Base-by-base conservation (phyloP, 2,797 vertebrate genomes). In the Coranthus polyacanthus region DNA sequence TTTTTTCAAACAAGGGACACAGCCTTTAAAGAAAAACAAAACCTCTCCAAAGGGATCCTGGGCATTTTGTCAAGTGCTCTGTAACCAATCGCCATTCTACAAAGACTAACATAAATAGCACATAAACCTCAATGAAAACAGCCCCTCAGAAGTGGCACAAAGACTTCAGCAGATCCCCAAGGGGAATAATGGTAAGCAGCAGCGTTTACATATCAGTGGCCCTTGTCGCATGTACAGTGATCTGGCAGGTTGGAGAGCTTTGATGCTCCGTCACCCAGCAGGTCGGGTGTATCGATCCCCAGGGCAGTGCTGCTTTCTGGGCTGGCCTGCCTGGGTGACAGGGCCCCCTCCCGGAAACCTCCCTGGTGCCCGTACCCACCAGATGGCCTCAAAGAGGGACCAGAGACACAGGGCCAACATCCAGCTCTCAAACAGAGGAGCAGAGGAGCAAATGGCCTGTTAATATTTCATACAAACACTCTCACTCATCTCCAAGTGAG, bases 311-410 rank as follows among this genome's bases (percentile, higher is more conserved):
- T 42, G 79, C 85, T 92, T 90, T 90, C 85, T 90, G 90, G 88
- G 89, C 81, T 75, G 75, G 81, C 56, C 87, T 82, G 88, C 76
- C 79, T 71, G 81, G 87, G 90, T 89, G 89, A 89, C 87, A 87
- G 85, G 81, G 79, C 80, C 86, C 86, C 87, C 82, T 81, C 83
- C 89, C 79, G 78, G 81, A 91, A 88, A 79, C 79, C 90, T 93
- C 92, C 92, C 90, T 74, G 82, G 87, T 91, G 91, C 90, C 90
- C 78, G 67, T 87, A 89, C 91, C 90, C 93, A 94, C 91, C 94
- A 95, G 94, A 95, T 95, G 94, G 94, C 91, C 93, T 94, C 93
- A 95, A 95, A 95, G 92, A 94, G 91, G 89, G 78, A 87, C 87
- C 82, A 82, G 90, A 93, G 90, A 92, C 82, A 74, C 84, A 37